These are phyloP conservation scores for Tinamus major DNA, from an alignment of 2,797 vertebrate genomes.

Conservation along the genomic window DNA sequence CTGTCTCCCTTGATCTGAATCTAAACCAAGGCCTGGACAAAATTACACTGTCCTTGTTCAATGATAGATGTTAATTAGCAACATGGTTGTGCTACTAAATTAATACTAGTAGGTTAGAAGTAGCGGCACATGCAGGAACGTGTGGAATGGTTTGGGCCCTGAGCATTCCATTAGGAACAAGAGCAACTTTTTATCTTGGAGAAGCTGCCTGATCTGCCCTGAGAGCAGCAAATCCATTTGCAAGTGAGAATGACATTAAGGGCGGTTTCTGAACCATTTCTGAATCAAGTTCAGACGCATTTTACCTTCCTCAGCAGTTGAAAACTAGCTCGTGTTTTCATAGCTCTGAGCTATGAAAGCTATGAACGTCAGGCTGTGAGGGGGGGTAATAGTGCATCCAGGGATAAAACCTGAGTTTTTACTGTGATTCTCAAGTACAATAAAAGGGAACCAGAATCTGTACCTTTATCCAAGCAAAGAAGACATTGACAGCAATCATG, in stretches of 20 bases:
- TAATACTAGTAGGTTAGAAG: not conserved
- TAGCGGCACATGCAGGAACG: not conserved
- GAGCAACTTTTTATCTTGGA: not conserved
- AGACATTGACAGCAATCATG: slow-evolving; percentile 73
- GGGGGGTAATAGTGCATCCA: not conserved
- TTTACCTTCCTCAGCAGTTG: not conserved
- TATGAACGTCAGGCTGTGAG: not conserved
- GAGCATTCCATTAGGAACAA: not conserved
- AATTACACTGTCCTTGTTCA: not conserved
- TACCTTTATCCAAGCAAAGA: slow-evolving; percentile 79
- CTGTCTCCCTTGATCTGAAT: not conserved
- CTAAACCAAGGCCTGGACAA: not conserved
- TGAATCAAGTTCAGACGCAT: not conserved
- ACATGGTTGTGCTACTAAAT: not conserved
- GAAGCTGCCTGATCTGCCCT: not conserved
- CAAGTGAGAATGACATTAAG: not conserved
- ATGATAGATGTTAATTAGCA: not conserved
- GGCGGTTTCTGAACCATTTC: not conserved
- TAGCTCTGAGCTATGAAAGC: not conserved
- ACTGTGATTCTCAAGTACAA: not conserved
- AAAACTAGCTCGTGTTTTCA: not conserved
- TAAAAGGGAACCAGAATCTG: not conserved
- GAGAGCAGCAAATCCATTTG: not conserved
- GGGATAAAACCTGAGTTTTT: not conserved
- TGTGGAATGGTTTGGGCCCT: not conserved